phyloP scores from a whole-genome alignment of 30 jellyfish, hydroid and myxozoan genomes.

The Calvadosia cruxmelitensis region DNA sequence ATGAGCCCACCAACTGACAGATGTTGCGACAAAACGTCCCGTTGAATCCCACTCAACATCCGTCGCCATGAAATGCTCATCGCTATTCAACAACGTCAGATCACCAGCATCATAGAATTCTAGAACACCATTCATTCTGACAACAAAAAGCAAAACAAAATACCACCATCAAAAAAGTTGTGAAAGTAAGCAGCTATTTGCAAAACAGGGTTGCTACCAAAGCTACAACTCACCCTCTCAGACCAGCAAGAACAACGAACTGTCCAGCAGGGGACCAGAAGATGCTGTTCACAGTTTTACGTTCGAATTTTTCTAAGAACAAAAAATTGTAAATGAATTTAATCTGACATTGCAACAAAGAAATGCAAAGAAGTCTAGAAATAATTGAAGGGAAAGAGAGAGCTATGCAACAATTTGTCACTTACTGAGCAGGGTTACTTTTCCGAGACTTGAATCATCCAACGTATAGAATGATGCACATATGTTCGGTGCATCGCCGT shows the following conservation, averaged over 20 bases:
- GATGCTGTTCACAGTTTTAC: slow-evolving; percentile 62
- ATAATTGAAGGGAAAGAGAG: too few relatives aligned
- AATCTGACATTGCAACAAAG: too few relatives aligned
- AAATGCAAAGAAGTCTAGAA: too few relatives aligned
- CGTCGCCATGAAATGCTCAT: slow-evolving; percentile 96
- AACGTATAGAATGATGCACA: slow-evolving; percentile 70
- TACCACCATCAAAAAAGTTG: too few relatives aligned
- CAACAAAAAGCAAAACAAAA: too few relatives aligned
- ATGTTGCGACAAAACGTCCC: slow-evolving; percentile 88
- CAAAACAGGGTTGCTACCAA: too few relatives aligned
- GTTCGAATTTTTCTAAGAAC: slow-evolving; percentile 52
- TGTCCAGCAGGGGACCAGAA: slow-evolving; percentile 98
- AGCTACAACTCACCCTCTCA: slow-evolving; percentile 43
- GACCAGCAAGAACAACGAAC: slow-evolving; percentile 89
- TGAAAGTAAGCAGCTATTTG: too few relatives aligned
- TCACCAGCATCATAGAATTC: slow-evolving; percentile 94
- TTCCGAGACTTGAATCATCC: slow-evolving; percentile 71
- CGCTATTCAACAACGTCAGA: slow-evolving; percentile 65
- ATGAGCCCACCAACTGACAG: slow-evolving; percentile 99
- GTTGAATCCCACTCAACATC: slow-evolving; percentile 99
- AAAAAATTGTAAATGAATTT: not conserved
- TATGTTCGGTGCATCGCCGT: slow-evolving; percentile 82
- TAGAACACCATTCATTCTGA: slow-evolving; percentile 68
- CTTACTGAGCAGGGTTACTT: slow-evolving; percentile 67
- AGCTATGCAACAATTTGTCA: too few relatives aligned